These are phyloP conservation scores for Micromys minutus DNA, from an alignment of 2,113 vertebrate species.

Conservation along the genomic window DNA sequence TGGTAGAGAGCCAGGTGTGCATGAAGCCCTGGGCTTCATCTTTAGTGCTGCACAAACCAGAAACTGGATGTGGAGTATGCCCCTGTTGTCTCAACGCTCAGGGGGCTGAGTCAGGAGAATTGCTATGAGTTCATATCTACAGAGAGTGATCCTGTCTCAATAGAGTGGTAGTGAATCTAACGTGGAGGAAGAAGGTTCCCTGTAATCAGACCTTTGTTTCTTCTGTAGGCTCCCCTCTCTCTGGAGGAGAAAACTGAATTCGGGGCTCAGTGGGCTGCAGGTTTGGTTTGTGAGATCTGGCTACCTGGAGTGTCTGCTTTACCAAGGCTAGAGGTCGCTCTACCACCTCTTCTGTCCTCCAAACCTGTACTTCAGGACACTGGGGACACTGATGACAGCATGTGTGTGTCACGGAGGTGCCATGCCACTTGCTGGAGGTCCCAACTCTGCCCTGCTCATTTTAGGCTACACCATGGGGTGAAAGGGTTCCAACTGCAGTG, in stretches of 20 bases:
- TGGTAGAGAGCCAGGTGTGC: not conserved
- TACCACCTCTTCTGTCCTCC: not conserved
- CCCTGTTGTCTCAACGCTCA: too few species aligned
- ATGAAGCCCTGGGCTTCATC: not conserved
- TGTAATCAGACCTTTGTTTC: too few species aligned
- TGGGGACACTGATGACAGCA: accelerated
- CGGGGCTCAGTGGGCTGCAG: not conserved
- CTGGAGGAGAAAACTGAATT: accelerated
- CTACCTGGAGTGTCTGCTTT: accelerated
- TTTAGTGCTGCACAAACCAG: not conserved
- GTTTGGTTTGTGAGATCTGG: too few species aligned
- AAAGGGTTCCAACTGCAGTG: not conserved
- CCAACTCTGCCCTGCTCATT: too few species aligned
- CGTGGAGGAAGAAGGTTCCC: accelerated
- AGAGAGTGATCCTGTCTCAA: not conserved
- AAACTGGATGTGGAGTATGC: not conserved
- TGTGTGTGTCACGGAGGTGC: accelerated
- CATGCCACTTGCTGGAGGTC: not conserved
- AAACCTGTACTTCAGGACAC: accelerated
- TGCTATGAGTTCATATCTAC: not conserved
- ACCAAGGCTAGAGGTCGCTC: accelerated
- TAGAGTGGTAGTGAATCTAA: not conserved
- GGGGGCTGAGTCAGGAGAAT: not conserved
- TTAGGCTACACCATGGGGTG: accelerated
- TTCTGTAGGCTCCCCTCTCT: accelerated